Conservation (phyloP, 2,113 vertebrate genomes). For the Cranoglanis bouderius region DNA sequence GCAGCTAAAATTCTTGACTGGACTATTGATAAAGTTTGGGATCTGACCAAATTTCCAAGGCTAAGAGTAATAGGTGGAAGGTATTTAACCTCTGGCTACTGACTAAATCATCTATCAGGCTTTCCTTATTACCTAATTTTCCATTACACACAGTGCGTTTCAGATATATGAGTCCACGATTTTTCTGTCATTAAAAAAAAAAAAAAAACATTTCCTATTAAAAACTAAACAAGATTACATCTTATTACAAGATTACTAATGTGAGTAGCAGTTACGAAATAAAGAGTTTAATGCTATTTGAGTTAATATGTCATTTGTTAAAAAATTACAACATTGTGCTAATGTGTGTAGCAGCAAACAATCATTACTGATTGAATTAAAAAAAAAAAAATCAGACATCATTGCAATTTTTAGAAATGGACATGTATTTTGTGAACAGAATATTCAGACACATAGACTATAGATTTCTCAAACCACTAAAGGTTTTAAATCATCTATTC, state of each 20-base stretch:
- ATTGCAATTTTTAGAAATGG: not conserved
- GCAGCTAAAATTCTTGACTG: not conserved
- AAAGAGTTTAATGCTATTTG: not conserved
- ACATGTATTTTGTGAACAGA: not conserved
- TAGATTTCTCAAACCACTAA: not conserved
- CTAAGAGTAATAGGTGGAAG: not conserved
- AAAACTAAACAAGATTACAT: not conserved
- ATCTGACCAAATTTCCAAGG: not conserved
- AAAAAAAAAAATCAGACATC: not conserved
- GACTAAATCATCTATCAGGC: constrained; percentile 10
- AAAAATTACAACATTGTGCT: not conserved
- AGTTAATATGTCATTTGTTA: not conserved
- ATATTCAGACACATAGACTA: not conserved
- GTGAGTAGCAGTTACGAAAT: not conserved
- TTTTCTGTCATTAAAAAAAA: not conserved
- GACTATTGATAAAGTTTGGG: not conserved
- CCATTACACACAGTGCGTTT: not conserved
- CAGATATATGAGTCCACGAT: not conserved
- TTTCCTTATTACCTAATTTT: not conserved
- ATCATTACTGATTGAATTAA: not conserved
- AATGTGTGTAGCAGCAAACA: not conserved
- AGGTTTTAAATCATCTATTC: not conserved
- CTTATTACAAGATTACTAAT: not conserved
- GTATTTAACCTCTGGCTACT: not conserved
- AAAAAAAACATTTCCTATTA: too few relatives aligned